phyloP scores from a whole-genome alignment of 2,113 vertebrate genomes.

The Desmodus rotundus region DNA sequence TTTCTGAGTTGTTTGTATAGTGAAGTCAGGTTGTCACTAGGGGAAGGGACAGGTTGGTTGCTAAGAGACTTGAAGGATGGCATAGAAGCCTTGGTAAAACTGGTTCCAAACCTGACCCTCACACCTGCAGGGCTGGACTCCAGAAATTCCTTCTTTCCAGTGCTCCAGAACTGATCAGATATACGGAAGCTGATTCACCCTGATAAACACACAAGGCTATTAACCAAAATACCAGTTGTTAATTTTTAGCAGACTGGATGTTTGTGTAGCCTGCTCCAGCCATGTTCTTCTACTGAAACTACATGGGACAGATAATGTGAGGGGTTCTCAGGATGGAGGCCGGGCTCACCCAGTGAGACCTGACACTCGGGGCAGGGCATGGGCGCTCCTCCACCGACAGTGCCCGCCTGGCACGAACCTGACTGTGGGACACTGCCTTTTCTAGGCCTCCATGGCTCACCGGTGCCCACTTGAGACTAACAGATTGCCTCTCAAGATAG shows the following conservation, averaged over 20 bases:
- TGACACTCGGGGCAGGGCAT: background rate
- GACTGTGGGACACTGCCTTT: background rate
- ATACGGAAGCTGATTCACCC: background rate
- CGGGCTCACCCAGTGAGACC: background rate
- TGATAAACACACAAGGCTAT: background rate
- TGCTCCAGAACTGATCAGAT: background rate
- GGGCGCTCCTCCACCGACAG: too few species aligned
- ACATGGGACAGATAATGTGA: background rate
- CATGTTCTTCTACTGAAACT: background rate
- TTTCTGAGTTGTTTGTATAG: background rate
- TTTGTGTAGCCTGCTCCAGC: background rate
- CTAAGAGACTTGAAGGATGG: background rate
- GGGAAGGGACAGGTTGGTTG: background rate
- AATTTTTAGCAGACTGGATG: background rate
- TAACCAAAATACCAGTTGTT: background rate
- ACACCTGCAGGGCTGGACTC: background rate
- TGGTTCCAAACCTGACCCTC: background rate
- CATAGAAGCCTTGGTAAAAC: background rate
- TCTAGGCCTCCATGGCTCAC: background rate
- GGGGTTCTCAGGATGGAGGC: background rate
- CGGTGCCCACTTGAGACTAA: background rate
- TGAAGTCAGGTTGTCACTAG: background rate
- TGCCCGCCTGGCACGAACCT: too few species aligned
- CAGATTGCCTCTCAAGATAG: background rate
- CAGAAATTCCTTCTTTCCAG: background rate